Evolutionary conservation across 2,888 invertebrate genomes (phyloP).

Genomic region (Eilema griseolum): DNA sequence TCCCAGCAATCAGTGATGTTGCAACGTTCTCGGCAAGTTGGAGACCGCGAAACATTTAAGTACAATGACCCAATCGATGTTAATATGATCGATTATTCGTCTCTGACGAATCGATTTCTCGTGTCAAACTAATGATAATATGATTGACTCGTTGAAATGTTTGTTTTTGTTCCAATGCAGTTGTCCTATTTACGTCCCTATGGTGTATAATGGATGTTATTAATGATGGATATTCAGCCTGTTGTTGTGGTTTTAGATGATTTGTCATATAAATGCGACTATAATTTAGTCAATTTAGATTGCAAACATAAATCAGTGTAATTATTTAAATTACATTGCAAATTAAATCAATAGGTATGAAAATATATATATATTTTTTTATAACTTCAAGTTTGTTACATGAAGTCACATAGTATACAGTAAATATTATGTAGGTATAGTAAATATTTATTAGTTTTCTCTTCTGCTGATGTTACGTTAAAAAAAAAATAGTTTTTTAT

Average conservation of each 20-base stretch:
- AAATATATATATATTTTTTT: neutral
- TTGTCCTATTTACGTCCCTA: conserved; percentile 24
- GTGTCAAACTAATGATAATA: conserved; percentile 59
- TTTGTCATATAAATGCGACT: neutral
- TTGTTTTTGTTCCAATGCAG: conserved; percentile 52
- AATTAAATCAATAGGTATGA: neutral
- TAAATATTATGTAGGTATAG: too few relatives aligned
- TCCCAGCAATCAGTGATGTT: conserved; percentile 41
- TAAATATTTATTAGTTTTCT: too few relatives aligned
- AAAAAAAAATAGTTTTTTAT: too few relatives aligned
- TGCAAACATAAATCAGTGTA: neutral
- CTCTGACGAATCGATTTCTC: conserved; percentile 66
- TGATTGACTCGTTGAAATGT: conserved; percentile 55
- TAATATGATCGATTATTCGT: conserved; percentile 70
- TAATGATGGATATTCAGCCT: conserved; percentile 15
- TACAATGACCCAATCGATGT: conserved; percentile 67
- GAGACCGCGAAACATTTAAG: conserved; percentile 75
- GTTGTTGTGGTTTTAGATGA: neutral
- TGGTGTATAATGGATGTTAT: conserved; percentile 20
- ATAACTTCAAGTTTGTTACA: neutral
- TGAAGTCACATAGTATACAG: too few relatives aligned
- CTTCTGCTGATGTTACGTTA: too few relatives aligned
- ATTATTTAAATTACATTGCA: neutral
- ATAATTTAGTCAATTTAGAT: neutral
- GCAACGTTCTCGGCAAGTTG: conserved; percentile 37